phyloP scores from a whole-genome alignment of 2,888 invertebrate genomes.

The Gasteruption jaculator region DNA sequence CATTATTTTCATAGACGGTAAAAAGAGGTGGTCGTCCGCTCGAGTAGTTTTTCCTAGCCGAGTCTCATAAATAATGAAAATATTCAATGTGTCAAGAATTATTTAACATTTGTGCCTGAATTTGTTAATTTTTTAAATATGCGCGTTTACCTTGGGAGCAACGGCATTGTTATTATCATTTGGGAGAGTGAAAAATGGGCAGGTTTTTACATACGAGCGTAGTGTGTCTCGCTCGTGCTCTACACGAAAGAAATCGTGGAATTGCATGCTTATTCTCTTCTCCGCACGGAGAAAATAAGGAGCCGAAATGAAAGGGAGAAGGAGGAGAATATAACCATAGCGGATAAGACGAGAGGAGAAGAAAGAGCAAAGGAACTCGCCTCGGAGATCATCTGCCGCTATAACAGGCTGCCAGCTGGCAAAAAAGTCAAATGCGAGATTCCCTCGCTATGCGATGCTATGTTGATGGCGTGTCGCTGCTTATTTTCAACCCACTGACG shows the following conservation, averaged over 20 bases:
- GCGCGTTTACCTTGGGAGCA: too few relatives aligned
- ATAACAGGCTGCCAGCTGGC: slow-evolving; percentile 50
- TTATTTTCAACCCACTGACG: slow-evolving; percentile 47
- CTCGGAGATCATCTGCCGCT: slow-evolving; percentile 48
- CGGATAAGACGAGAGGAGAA: slow-evolving; percentile 19
- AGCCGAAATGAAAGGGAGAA: slow-evolving; percentile 36
- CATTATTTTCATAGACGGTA: too few relatives aligned
- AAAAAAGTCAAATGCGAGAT: slow-evolving; percentile 49
- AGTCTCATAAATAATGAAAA: too few relatives aligned
- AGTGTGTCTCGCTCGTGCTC: too few relatives aligned
- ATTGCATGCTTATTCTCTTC: slow-evolving; percentile 29
- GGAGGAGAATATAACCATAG: slow-evolving; percentile 27
- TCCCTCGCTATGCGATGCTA: slow-evolving; percentile 44
- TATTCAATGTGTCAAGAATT: too few relatives aligned
- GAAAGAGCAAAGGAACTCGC: slow-evolving; percentile 28
- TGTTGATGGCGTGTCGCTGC: slow-evolving; percentile 50
- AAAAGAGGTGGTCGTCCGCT: too few relatives aligned
- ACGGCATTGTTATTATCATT: too few relatives aligned
- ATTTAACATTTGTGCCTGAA: too few relatives aligned
- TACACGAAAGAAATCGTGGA: slow-evolving; percentile 39
- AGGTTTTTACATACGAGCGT: too few relatives aligned
- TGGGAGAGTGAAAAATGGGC: too few relatives aligned
- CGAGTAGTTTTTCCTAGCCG: too few relatives aligned
- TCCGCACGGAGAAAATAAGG: slow-evolving; percentile 30
- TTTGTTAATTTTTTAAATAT: too few relatives aligned